Base-by-base conservation (phyloP, 2,797 vertebrate species). In the Clarias pachynema region DNA sequence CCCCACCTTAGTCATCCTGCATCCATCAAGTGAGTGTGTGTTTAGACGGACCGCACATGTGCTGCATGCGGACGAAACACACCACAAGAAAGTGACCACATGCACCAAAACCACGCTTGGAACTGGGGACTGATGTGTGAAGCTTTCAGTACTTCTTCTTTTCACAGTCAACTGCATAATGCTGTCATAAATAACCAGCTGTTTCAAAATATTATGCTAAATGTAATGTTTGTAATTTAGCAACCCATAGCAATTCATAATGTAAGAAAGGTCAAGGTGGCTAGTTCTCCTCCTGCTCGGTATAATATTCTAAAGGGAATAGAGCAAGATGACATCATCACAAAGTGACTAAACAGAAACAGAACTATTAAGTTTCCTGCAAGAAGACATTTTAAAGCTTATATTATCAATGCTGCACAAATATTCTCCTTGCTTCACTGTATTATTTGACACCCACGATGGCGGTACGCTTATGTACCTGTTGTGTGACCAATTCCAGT, bases 11-110 rank as follows among this genome's bases (percentile, higher is more conserved):
- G 81, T 94, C 93, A 91, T 87, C 90, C 90, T 89, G 92, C 92
- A 94, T 95, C 93, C 93, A 90, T 94, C 93, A 93, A 66, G 80
- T 85, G 80, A 34, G 86, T 92, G 91, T 90, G 80, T 94, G 92
- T 94, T 93, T 94, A 94, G 92, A 92, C 85, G 89, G 89, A 86
- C 81, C 87, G 90, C 91, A 88, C 89, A 84, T 94, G 89, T 86
- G 84, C 57, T 31, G 49, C 60, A 68, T 26, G 69, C 5, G 82
- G 78, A 10, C 31, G 68, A 49, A 34, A 53, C 26, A 56, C 59
- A 29, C 80, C 72, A 77, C 70, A 82, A 72, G 60, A 77, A 82
- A 66, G 69, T 74, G 70, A 84, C 18, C 79, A 81, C 44, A 53
- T 29, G 79, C 63, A 56, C 44, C 63, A 34, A 81, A 81, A 81